These are phyloP conservation scores for Flexamia atlantica DNA, from an alignment of 2,888 invertebrate genomes.

Conservation along the genomic window DNA sequence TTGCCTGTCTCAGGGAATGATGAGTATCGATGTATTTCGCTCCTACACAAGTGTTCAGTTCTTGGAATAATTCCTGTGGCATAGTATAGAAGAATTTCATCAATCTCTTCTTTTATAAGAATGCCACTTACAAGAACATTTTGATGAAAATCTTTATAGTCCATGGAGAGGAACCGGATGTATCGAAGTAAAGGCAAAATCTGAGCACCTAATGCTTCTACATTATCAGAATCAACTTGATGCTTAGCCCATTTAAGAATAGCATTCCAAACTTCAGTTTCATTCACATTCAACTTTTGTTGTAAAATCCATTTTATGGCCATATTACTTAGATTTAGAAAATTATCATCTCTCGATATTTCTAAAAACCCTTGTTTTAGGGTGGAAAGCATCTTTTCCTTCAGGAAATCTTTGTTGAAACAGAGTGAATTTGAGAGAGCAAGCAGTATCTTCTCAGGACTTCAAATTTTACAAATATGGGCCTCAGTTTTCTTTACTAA, in stretches of 20 bases:
- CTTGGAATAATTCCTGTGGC: neutral
- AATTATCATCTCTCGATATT: neutral
- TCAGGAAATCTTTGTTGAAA: neutral
- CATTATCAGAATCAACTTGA: neutral
- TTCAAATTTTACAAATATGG: neutral
- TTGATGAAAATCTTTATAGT: neutral
- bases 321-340: neutral
- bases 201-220: neutral
- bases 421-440: neutral
- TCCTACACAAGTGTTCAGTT: neutral
- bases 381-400: neutral
- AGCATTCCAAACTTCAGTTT: conserved; percentile 22
- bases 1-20: no score
- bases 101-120: neutral
- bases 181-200: neutral
- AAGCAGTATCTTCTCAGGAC: neutral
- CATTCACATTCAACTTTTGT: neutral
- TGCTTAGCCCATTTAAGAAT: conserved; percentile 9
- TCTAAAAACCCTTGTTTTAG: neutral
- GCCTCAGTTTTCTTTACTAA: neutral
- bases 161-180: conserved; percentile 5
- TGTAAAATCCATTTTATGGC: neutral
- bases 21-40: neutral
- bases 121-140: neutral
- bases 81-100: neutral